phyloP scores from a whole-genome alignment of 2,797 vertebrate genomes.

The Typhlichthys eigenmanni region DNA sequence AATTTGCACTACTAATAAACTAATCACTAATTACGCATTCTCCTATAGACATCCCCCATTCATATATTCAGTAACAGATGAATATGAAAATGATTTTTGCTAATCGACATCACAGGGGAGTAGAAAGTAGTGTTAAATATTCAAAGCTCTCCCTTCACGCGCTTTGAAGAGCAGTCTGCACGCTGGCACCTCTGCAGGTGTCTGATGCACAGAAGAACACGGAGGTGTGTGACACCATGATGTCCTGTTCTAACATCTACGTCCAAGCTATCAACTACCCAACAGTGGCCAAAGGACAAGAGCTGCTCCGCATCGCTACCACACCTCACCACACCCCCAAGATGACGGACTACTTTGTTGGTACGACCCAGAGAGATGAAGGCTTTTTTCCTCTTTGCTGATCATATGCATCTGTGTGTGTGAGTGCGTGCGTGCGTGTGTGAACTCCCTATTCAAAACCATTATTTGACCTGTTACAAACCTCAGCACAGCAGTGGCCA shows the following conservation, averaged over 20 bases:
- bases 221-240: constrained; percentile 86
- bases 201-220: constrained; percentile 90
- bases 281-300: constrained; percentile 87
- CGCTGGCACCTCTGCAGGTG: constrained; percentile 72
- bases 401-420: no score
- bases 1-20: no score
- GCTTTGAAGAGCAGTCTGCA: neutral
- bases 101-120: no score
- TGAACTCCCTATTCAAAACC: no score
- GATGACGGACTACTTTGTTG: constrained; percentile 91
- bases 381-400: no score
- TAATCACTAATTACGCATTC: no score
- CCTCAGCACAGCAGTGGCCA: no score
- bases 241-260: constrained; percentile 88
- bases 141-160: neutral
- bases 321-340: constrained; percentile 91
- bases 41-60: no score
- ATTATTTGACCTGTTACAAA: no score
- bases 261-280: constrained; percentile 95
- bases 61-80: no score
- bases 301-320: constrained; percentile 88
- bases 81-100: no score
- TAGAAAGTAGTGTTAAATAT: neutral
- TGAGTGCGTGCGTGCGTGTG: no score
- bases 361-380: constrained; percentile 64